These are phyloP conservation scores for Tricholauxania praeusta DNA, from an alignment of 2,888 invertebrate species.

Conservation along the genomic window DNA sequence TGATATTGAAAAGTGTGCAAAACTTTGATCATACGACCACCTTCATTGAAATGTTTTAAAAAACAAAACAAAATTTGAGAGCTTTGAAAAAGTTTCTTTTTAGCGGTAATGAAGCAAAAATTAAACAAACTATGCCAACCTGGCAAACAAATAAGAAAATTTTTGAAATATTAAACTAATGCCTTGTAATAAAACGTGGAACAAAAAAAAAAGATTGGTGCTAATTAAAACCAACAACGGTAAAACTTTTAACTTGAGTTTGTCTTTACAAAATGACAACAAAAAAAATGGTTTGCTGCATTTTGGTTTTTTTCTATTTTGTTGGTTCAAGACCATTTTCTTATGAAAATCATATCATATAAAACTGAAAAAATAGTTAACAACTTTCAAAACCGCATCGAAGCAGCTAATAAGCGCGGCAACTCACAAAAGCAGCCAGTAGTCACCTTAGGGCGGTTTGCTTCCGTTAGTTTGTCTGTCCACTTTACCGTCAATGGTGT, in stretches of 20 bases:
- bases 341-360: no score
- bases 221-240: slow-evolving; percentile 7
- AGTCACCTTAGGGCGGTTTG: background rate
- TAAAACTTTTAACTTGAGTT: background rate
- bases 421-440: background rate
- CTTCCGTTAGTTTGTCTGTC: background rate
- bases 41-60: no score
- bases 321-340: no score
- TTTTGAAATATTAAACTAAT: background rate
- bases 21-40: no score
- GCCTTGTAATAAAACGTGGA: background rate
- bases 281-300: background rate
- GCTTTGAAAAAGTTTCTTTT: background rate
- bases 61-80: no score
- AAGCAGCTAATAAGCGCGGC: background rate
- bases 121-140: background rate
- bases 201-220: background rate
- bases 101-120: background rate
- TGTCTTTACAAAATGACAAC: background rate
- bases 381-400: slow-evolving; percentile 7
- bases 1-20: no score
- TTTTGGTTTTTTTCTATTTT: no score
- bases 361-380: background rate
- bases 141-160: background rate
- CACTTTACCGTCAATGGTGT: no score